A percentile compares a stretch with the other conserved stretches of the same genome.
These are phyloP conservation scores for Pogonocichla stellata DNA, from an alignment of 2,113 vertebrate genomes.

Conservation along the genomic window DNA sequence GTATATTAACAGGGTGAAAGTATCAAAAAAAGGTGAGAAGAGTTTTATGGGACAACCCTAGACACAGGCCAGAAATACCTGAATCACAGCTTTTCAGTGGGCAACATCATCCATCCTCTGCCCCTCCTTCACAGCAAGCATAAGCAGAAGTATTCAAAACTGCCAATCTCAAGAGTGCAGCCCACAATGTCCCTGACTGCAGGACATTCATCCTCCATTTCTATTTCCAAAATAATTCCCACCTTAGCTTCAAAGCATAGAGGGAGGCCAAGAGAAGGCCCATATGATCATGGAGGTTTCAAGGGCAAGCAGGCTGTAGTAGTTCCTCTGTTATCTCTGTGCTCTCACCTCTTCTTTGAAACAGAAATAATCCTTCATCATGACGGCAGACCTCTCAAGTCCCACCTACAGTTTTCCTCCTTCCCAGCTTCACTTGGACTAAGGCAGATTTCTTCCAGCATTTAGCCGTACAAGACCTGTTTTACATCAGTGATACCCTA, in stretches of 20 bases:
- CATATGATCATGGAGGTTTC: fast-evolving
- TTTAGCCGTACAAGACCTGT: neutral
- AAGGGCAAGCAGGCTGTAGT: neutral
- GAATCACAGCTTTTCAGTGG: neutral
- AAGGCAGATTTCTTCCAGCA: neutral
- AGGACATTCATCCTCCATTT: neutral
- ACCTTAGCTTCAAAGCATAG: neutral
- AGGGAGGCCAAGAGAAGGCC: neutral
- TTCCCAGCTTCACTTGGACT: neutral
- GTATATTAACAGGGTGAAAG: neutral
- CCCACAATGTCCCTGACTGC: neutral
- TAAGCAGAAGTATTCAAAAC: neutral
- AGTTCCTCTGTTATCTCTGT: neutral
- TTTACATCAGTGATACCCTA: neutral
- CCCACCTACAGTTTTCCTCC: neutral
- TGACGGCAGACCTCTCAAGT: neutral
- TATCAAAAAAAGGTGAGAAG: neutral
- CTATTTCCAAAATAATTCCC: neutral
- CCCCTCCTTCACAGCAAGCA: neutral
- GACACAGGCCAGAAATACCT: neutral
- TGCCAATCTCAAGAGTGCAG: neutral
- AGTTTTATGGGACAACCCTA: neutral
- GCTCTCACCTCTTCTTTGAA: neutral
- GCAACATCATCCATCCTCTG: neutral
- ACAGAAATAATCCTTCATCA: neutral